phyloP scores from a whole-genome alignment of 2,888 invertebrate species.

The Capitulum mitella region DNA sequence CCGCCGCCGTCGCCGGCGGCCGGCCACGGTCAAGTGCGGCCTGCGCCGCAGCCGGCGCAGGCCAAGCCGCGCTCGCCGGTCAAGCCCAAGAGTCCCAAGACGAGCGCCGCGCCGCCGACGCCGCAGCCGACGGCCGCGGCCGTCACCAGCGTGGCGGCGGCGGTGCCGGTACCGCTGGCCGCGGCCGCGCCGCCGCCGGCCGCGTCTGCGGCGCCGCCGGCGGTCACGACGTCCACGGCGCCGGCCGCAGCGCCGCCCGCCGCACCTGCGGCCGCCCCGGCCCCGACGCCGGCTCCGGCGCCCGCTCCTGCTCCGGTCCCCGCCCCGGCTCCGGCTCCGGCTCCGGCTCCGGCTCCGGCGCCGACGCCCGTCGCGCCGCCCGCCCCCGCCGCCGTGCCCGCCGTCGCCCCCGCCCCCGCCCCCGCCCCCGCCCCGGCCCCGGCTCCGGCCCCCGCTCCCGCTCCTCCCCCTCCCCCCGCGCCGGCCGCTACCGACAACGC shows the following conservation, averaged over 20 bases:
- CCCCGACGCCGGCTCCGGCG: neutral
- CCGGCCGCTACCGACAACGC: slow-evolving; percentile 26
- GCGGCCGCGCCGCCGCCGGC: slow-evolving; percentile 10
- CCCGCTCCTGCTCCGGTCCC: neutral
- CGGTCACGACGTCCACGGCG: neutral
- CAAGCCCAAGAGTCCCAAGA: slow-evolving; percentile 17
- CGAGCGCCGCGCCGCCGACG: neutral
- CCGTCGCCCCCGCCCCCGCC: neutral
- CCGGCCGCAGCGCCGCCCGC: neutral
- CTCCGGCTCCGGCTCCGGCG: neutral
- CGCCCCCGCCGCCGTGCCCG: slow-evolving; percentile 28
- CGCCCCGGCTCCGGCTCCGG: neutral
- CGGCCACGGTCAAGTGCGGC: neutral
- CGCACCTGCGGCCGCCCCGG: neutral
- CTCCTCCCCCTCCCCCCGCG: neutral
- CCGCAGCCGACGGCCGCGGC: neutral
- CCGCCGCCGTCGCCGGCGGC: neutral
- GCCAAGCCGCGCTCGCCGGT: slow-evolving; percentile 1
- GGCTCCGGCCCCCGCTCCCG: neutral
- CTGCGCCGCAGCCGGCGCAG: neutral
- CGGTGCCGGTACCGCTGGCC: neutral
- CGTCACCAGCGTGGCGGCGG: neutral
- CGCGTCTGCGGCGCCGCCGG: neutral
- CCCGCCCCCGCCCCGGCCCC: neutral
- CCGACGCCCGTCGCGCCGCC: slow-evolving; percentile 12